Conservation (phyloP, 2,113 vertebrate genomes). For the Laticauda laticaudata region DNA sequence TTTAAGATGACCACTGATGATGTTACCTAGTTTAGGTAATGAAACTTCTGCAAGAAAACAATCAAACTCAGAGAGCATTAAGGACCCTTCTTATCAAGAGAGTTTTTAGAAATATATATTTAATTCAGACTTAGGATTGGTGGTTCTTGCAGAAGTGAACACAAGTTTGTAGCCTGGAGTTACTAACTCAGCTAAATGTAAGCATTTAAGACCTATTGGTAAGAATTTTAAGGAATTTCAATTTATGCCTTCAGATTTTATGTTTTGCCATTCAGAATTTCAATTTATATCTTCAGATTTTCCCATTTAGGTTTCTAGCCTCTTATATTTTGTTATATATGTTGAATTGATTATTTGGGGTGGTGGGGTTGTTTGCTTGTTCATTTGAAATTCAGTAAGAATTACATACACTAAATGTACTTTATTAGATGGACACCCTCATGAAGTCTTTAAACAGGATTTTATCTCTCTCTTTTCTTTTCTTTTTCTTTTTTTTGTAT, state of each 20-base stretch:
- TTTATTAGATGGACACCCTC: background rate
- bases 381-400: background rate
- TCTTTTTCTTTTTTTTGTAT: background rate
- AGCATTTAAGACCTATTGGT: background rate
- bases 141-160: background rate
- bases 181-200: background rate
- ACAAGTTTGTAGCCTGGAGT: background rate
- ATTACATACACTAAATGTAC: background rate
- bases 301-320: background rate
- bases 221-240: background rate
- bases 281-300: background rate
- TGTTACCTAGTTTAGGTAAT: background rate
- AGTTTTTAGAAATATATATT: background rate
- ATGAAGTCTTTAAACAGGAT: background rate
- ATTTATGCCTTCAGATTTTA: background rate
- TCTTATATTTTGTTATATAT: background rate
- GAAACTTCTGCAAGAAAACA: background rate
- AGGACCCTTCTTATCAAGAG: background rate
- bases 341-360: background rate
- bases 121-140: background rate
- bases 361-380: background rate
- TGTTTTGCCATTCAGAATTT: background rate
- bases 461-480: background rate
- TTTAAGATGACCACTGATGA: background rate
- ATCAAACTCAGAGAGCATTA: background rate